phyloP scores from a whole-genome alignment of 1,140 invertebrate genomes.

The Sycobia sp. region DNA sequence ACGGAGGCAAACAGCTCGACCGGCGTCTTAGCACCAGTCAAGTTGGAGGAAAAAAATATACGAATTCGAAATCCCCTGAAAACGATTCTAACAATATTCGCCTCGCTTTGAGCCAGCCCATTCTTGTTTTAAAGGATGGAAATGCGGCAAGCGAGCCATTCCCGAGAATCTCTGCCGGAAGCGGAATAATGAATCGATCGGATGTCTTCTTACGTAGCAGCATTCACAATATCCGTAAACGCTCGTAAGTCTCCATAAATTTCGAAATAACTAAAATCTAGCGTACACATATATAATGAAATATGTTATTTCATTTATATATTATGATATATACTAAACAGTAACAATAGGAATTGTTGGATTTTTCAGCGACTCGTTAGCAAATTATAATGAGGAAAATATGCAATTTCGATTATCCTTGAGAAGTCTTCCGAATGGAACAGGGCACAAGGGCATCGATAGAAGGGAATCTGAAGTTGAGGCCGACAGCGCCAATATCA shows the following conservation, averaged over 20 bases:
- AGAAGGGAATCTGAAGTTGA: constrained; percentile 55
- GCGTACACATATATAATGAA: too few relatives aligned
- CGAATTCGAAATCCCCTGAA: not conserved
- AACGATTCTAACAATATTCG: constrained; percentile 45
- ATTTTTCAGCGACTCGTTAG: constrained; percentile 40
- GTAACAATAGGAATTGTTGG: too few relatives aligned
- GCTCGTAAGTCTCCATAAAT: constrained; percentile 36
- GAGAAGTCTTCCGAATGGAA: constrained; percentile 41
- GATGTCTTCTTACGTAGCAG: constrained; percentile 89
- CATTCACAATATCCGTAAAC: constrained; percentile 68
- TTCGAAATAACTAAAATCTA: too few relatives aligned
- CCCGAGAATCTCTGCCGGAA: constrained; percentile 54
- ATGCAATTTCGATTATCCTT: constrained; percentile 34
- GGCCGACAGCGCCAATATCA: constrained; percentile 63
- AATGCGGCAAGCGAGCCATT: constrained; percentile 30
- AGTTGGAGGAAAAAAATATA: not conserved
- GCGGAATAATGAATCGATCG: constrained; percentile 80
- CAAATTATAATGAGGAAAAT: constrained; percentile 35
- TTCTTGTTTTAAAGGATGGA: constrained; percentile 57
- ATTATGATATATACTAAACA: too few relatives aligned
- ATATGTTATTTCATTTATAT: too few relatives aligned
- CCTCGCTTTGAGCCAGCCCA: constrained; percentile 70
- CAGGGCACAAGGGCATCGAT: constrained; percentile 53
- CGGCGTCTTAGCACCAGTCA: constrained; percentile 8
- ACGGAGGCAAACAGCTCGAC: not conserved